Percentiles rank a stretch among this genome's conserved stretches.
Evolutionary conservation across 2,113 vertebrate genomes (phyloP).

Genomic region (Dermatemys mawii): DNA sequence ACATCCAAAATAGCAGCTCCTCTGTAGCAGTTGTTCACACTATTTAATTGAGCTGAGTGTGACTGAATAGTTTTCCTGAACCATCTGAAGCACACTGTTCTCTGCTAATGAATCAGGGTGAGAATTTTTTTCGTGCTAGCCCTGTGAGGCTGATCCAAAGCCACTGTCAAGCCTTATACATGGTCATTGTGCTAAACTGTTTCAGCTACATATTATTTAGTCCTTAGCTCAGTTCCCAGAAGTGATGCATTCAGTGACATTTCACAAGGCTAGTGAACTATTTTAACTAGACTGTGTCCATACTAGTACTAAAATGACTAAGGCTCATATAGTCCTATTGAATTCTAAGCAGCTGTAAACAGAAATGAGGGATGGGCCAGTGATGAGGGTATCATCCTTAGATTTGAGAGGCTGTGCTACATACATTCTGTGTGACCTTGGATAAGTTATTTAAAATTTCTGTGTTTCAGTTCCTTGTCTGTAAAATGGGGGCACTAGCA

Average conservation of each 20-base stretch:
- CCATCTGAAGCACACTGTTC: not conserved
- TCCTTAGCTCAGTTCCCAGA: not conserved
- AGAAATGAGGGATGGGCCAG: not conserved
- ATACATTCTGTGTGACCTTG: not conserved
- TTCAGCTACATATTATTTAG: not conserved
- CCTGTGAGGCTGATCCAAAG: not conserved
- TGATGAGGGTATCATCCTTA: not conserved
- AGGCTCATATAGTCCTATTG: not conserved
- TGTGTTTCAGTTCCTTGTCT: not conserved
- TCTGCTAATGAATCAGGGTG: not conserved
- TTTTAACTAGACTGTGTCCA: not conserved
- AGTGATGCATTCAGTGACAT: not conserved
- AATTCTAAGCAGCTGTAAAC: not conserved
- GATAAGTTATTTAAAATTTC: not conserved
- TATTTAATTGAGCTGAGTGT: not conserved
- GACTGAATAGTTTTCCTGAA: not conserved
- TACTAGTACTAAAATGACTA: not conserved
- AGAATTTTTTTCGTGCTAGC: slow-evolving; percentile 2
- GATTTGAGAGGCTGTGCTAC: not conserved
- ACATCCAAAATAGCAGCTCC: slow-evolving; percentile 6
- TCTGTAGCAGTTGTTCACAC: not conserved
- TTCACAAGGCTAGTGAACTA: not conserved
- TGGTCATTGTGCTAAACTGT: not conserved
- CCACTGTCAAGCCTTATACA: not conserved
- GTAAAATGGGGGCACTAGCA: not conserved